Evolutionary conservation across 2,797 vertebrate species (phyloP), one percentile per base, ranked within the genome.

Genomic region (Tamandua tetradactyla): DNA sequence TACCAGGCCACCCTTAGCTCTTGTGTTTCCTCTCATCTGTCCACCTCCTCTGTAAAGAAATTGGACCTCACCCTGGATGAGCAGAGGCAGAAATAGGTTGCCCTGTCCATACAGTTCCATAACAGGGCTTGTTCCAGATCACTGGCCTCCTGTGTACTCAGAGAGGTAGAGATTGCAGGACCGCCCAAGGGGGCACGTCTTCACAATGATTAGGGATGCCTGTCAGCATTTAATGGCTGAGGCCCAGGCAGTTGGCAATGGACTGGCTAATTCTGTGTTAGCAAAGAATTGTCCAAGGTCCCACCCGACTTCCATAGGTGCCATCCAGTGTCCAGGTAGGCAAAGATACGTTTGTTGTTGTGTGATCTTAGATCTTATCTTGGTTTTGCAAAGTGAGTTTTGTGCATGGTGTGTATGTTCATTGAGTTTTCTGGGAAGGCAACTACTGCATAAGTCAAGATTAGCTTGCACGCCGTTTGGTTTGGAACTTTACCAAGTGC

Each of bases 401-500:
- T 76, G 17, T 49, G 13, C 11, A 3, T n/a, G 1, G 37, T 69
- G 62, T 94, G 68, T 61, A 83, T 6, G 17, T 8, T 37, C 1
- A 0, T 62, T 20, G 62, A 84, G 59, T 68, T 87, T 96, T 59
- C 87, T 4, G 8, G 95, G 72, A 93, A 80, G 37, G 49, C 44
- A 71, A 15, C 52, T 87, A 68, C 40, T 22, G 35, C 22, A 2
- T 37, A 71, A 84, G 37, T 52, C 66, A 25, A 18, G 7, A 32
- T 37, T n/a, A 91, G 75, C 71, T 3, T 94, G 59, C n/a, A 42
- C 15, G 55, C 75, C 89, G 55, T 76, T 92, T 90, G 42, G 27
- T 66, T 49, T 84, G 93, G 80, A 75, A 47, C n/a, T 35, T 62
- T 80, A 32, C 72, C 84, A 94, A 87, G 89, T 91, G 15, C 25